Percentiles rank a stretch among this genome's conserved stretches.
These are phyloP conservation scores for Corella eumyota DNA, from an alignment of 23 tunicate genomes.

Conservation along the genomic window DNA sequence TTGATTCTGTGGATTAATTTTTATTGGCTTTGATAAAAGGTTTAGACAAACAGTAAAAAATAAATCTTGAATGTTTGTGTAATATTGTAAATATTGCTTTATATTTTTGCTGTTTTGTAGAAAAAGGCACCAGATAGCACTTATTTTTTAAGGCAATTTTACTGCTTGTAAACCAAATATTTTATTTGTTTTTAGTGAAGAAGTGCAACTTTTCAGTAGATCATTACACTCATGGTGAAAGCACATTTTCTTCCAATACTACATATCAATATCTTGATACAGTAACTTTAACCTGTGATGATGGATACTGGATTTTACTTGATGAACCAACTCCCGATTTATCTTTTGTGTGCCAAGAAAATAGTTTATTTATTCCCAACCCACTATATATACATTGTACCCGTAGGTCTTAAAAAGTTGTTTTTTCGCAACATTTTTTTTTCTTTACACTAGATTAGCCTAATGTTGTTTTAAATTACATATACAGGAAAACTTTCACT, in stretches of 20 bases:
- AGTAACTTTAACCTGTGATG: slow-evolving; percentile 41
- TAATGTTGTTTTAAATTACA: no score
- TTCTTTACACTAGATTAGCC: neutral
- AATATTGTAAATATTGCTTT: no score
- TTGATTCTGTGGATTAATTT: no score
- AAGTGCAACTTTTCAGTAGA: slow-evolving; percentile 19
- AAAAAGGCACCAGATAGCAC: no score
- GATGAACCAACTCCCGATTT: slow-evolving; percentile 14
- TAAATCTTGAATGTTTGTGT: no score
- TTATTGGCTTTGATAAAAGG: no score
- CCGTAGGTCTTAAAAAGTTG: slow-evolving; percentile 11
- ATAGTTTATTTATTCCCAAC: slow-evolving; percentile 40
- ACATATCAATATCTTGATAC: slow-evolving; percentile 21
- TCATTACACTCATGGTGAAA: slow-evolving; percentile 9
- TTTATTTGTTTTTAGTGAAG: slow-evolving; percentile 11
- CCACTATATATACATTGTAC: slow-evolving; percentile 34
- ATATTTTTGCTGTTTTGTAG: no score
- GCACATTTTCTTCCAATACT: neutral
- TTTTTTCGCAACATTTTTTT: neutral
- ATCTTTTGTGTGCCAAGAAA: slow-evolving; percentile 25
- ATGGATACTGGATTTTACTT: slow-evolving; percentile 51
- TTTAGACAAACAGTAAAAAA: no score
- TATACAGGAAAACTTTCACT: no score
- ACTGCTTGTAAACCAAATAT: no score
- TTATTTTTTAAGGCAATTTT: no score